Conservation (phyloP, 2,113 vertebrate genomes). For the Microcebus tavaratra region DNA sequence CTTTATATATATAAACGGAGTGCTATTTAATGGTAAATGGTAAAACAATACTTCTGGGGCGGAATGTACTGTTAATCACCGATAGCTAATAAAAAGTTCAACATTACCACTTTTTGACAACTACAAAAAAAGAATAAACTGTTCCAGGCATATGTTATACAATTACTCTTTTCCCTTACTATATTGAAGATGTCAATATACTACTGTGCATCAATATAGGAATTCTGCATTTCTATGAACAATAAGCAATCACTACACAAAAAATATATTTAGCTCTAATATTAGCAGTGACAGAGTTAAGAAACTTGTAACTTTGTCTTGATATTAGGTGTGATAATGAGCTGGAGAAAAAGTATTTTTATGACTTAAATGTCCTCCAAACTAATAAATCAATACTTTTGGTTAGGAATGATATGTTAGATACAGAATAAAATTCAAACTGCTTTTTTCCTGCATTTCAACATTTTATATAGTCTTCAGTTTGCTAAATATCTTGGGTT, state of each 20-base stretch:
- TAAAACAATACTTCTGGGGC: neutral
- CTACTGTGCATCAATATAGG: too few relatives aligned
- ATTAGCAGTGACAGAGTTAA: neutral
- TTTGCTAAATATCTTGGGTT: neutral
- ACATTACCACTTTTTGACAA: neutral
- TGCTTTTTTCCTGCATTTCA: constrained; percentile 16
- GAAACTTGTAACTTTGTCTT: neutral
- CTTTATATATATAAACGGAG: neutral
- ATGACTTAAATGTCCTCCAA: constrained; percentile 17
- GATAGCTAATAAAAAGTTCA: neutral
- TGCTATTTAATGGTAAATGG: neutral
- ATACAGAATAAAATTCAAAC: constrained; percentile 15
- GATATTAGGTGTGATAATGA: neutral
- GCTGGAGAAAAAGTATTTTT: neutral
- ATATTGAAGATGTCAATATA: neutral
- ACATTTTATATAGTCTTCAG: neutral
- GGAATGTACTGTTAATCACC: neutral
- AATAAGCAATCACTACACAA: neutral
- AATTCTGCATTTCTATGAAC: neutral
- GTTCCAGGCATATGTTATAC: neutral
- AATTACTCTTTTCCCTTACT: constrained; percentile 14
- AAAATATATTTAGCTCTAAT: constrained; percentile 1
- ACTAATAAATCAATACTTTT: neutral
- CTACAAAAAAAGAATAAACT: neutral
- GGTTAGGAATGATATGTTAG: neutral